These are phyloP conservation scores for Chlorodrepanis virens DNA, from an alignment of 2,113 vertebrate species.

Conservation along the genomic window DNA sequence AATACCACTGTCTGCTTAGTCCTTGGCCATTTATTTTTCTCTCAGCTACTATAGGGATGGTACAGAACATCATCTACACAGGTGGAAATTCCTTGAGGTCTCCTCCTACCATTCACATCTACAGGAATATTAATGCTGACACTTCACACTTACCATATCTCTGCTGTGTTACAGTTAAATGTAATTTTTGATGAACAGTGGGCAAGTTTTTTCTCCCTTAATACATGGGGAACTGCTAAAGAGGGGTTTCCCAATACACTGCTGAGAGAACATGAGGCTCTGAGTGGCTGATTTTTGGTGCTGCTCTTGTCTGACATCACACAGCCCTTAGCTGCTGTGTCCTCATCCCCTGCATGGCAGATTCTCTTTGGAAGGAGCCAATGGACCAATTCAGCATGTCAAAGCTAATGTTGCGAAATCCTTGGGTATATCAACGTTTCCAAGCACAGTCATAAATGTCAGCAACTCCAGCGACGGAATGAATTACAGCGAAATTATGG, in stretches of 20 bases:
- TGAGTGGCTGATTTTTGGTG: background rate
- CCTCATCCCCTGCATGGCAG: accelerated
- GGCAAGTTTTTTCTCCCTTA: background rate
- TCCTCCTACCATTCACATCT: background rate
- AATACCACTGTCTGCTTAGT: background rate
- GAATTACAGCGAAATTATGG: background rate
- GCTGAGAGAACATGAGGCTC: background rate
- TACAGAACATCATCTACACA: background rate
- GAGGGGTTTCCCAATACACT: background rate
- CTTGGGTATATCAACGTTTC: background rate
- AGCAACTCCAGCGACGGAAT: background rate
- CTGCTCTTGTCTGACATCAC: background rate
- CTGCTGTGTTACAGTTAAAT: background rate
- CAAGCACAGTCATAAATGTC: background rate
- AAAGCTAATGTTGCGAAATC: background rate
- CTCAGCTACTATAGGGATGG: background rate
- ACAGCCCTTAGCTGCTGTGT: background rate
- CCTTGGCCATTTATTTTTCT: background rate
- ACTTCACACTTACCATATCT: background rate
- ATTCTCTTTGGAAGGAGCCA: background rate
- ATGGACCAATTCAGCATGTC: background rate
- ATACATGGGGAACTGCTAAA: background rate
- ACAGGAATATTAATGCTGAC: background rate
- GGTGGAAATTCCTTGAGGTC: background rate
- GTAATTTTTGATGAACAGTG: background rate